Percentiles rank a stretch among this genome's conserved stretches.
Evolutionary conservation across 2,888 invertebrate species (phyloP).

Genomic region (Lycaena phlaeas): DNA sequence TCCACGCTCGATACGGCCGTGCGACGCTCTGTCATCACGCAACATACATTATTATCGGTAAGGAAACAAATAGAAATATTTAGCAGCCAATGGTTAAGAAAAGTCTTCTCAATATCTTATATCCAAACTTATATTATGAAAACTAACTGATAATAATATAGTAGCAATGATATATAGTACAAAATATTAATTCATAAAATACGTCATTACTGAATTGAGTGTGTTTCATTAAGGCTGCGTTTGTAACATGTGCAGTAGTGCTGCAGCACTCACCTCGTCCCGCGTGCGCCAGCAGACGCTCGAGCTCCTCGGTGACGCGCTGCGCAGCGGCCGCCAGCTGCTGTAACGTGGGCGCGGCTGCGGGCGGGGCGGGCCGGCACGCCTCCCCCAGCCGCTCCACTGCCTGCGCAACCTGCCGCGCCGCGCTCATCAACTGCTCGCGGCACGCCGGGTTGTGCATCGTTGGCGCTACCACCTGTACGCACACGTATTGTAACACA

Average conservation of each 20-base stretch:
- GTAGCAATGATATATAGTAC: too few species aligned
- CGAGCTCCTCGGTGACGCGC: conserved; percentile 90
- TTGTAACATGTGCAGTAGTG: too few species aligned
- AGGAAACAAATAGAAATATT: too few species aligned
- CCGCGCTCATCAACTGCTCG: conserved; percentile 92
- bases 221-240: too few species aligned
- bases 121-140: too few species aligned
- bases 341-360: conserved; percentile 77
- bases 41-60: too few species aligned
- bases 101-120: too few species aligned
- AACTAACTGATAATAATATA: too few species aligned
- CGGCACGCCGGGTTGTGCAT: conserved; percentile 87
- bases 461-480: conserved; percentile 86
- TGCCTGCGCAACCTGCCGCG: conserved; percentile 92
- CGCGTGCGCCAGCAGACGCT: conserved; percentile 92
- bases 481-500: too few species aligned
- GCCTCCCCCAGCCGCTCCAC: conserved; percentile 91
- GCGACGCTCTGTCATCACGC: conserved; percentile 66
- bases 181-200: too few species aligned
- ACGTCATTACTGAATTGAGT: too few species aligned
- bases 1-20: conserved; percentile 77
- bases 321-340: conserved; percentile 88
- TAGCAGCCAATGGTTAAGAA: too few species aligned
- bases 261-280: conserved; percentile 77
- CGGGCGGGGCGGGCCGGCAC: conserved; percentile 63